A percentile compares a stretch with the other conserved stretches of the same genome.
phyloP scores from a whole-genome alignment of 2,113 vertebrate genomes.

The Spermophilus dauricus region DNA sequence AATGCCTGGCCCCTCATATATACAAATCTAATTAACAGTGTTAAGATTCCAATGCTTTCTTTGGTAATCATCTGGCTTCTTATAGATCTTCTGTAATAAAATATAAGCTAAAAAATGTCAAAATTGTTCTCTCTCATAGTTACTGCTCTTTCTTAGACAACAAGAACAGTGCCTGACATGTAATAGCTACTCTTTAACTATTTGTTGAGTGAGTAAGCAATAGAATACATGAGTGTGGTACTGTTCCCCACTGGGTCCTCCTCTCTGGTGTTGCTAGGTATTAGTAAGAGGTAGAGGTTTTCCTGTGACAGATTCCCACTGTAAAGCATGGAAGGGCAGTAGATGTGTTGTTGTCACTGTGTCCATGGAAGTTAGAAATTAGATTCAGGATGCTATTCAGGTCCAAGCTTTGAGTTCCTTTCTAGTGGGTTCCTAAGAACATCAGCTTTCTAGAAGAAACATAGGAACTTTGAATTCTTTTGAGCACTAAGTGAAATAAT shows the following conservation, averaged over 20 bases:
- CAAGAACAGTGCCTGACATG: not conserved
- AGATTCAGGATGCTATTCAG: not conserved
- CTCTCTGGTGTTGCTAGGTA: not conserved
- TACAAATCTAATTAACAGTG: not conserved
- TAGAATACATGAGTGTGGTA: not conserved
- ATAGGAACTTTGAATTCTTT: not conserved
- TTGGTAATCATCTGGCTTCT: not conserved
- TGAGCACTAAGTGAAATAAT: not conserved
- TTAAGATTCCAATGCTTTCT: not conserved
- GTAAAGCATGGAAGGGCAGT: not conserved
- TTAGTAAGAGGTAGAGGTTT: not conserved
- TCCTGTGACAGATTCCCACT: not conserved
- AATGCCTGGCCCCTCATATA: not conserved
- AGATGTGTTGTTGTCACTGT: accelerated
- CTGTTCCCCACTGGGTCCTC: not conserved
- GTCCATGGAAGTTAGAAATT: not conserved
- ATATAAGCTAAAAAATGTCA: not conserved
- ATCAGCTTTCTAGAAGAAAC: not conserved
- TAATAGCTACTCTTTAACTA: accelerated
- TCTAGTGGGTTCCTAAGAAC: not conserved
- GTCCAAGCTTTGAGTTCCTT: not conserved
- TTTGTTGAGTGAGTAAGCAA: not conserved
- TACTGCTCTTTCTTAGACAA: not conserved
- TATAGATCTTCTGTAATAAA: not conserved
- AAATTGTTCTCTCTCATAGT: not conserved